phyloP scores from a whole-genome alignment of 2,113 vertebrate species.

The Dolichotis patagonum region DNA sequence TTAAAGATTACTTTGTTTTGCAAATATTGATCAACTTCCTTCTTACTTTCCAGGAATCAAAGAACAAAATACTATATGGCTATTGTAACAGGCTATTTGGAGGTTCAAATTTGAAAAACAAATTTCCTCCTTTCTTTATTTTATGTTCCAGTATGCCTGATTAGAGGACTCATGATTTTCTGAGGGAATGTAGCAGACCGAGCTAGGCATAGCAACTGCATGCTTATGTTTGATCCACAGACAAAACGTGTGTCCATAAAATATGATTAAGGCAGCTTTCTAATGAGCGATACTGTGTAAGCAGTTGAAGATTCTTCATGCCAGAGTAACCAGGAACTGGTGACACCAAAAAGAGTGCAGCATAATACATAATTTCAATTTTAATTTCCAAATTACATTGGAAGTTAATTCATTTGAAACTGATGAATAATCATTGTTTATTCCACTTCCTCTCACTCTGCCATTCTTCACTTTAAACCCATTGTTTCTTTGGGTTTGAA shows the following conservation, averaged over 20 bases:
- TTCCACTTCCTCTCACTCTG: neutral
- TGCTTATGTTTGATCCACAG: constrained; percentile 45
- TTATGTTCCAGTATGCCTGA: constrained; percentile 58
- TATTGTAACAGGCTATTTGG: neutral
- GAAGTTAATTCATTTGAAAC: neutral
- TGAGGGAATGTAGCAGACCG: neutral
- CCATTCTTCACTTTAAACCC: neutral
- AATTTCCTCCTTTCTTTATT: neutral
- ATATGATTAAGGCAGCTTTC: constrained; percentile 35
- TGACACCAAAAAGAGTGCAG: neutral
- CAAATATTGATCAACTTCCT: neutral
- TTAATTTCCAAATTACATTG: neutral
- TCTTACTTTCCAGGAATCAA: neutral
- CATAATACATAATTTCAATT: neutral
- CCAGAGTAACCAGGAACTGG: neutral
- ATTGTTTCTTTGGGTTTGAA: neutral
- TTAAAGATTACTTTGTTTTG: constrained; percentile 11
- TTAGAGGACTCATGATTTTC: neutral
- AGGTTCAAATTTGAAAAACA: constrained; percentile 35
- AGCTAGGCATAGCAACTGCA: neutral
- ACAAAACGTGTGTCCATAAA: constrained; percentile 60
- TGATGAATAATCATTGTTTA: neutral
- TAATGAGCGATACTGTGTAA: constrained; percentile 55
- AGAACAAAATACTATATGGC: neutral
- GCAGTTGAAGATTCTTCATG: neutral